Percentiles rank a stretch among this genome's conserved stretches.
Conservation (phyloP, 2,888 invertebrate species). For the Brassicogethes aeneus region DNA sequence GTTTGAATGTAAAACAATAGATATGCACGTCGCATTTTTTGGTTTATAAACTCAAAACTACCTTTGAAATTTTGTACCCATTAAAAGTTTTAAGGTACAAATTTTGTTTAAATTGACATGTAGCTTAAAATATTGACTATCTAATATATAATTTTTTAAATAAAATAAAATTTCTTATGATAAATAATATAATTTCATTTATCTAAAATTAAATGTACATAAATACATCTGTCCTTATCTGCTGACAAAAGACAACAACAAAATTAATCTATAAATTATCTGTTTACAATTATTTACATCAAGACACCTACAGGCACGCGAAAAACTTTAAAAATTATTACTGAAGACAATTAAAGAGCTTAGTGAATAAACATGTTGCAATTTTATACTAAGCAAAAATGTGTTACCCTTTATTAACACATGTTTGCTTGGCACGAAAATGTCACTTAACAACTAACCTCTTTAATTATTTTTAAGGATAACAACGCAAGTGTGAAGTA, state of each 20-base stretch:
- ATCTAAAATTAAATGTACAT: conserved; percentile 10
- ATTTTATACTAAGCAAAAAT: too few relatives aligned
- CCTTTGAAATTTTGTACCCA: conserved; percentile 2
- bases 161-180: conserved; percentile 17
- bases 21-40: conserved; percentile 20
- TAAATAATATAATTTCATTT: conserved; percentile 12
- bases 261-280: conserved; percentile 20
- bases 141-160: conserved; percentile 13
- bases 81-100: conserved; percentile 16
- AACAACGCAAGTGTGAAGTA: too few relatives aligned
- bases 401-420: too few relatives aligned
- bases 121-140: conserved; percentile 22
- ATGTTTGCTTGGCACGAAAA: too few relatives aligned
- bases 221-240: conserved; percentile 13
- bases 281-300: conserved; percentile 21
- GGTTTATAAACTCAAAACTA: conserved; percentile 1
- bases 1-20: conserved; percentile 21
- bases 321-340: too few relatives aligned
- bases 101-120: conserved; percentile 21
- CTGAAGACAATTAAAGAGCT: too few relatives aligned
- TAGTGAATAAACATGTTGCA: too few relatives aligned
- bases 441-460: too few relatives aligned
- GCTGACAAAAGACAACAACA: conserved; percentile 17
- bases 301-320: conserved; percentile 10
- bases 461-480: too few relatives aligned